Evolutionary conservation across 2,888 invertebrate genomes (phyloP).

Genomic region (Colostygia pectinataria): DNA sequence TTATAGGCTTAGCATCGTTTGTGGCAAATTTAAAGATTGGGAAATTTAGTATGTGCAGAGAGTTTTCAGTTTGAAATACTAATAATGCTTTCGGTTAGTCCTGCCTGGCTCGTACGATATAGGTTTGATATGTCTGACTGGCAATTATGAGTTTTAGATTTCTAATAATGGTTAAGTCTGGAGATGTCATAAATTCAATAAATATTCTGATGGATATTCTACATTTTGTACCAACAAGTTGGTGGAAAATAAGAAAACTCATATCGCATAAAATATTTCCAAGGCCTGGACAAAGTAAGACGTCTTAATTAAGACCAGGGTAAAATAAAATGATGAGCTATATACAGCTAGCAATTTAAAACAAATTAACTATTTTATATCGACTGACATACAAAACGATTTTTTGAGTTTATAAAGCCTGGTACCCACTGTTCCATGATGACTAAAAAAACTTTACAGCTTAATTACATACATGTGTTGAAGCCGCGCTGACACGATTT

Average conservation of each 20-base stretch:
- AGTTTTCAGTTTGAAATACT: conserved; percentile 63
- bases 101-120: conserved; percentile 55
- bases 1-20: conserved; percentile 44
- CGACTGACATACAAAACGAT: conserved; percentile 33
- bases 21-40: conserved; percentile 35
- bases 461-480: conserved; percentile 81
- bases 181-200: not conserved
- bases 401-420: conserved; percentile 39
- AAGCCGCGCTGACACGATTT: conserved; percentile 68
- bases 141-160: conserved; percentile 48
- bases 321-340: conserved; percentile 21
- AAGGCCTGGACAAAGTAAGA: conserved; percentile 4
- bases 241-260: not conserved
- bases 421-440: conserved; percentile 48
- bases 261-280: not conserved
- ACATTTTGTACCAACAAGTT: no score
- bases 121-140: conserved; percentile 55
- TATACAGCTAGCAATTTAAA: conserved; percentile 34
- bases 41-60: conserved; percentile 46
- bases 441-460: conserved; percentile 71
- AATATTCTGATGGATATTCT: not conserved
- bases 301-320: conserved; percentile 19
- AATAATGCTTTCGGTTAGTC: conserved; percentile 55
- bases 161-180: not conserved
- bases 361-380: conserved; percentile 32